Evolutionary conservation across 2,113 vertebrate species (phyloP).

Genomic region (Polypterus senegalus): DNA sequence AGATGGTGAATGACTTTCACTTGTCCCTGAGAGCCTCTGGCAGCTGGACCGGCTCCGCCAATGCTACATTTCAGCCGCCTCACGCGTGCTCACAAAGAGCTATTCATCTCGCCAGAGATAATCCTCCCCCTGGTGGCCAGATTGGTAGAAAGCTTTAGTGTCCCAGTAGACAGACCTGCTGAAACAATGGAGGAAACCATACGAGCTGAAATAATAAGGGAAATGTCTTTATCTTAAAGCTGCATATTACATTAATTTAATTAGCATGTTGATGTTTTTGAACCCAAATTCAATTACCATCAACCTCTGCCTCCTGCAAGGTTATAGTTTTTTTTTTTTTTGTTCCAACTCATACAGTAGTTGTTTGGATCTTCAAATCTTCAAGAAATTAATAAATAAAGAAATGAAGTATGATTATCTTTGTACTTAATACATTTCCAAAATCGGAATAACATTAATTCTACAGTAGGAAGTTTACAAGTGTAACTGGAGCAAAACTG

Average conservation of each 20-base stretch:
- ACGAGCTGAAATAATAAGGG: slow-evolving; percentile 18
- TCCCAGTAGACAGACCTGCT: slow-evolving; percentile 18
- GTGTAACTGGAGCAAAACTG: no score
- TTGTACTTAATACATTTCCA: no score
- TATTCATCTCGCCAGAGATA: slow-evolving; percentile 24
- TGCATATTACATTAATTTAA: slow-evolving; percentile 28
- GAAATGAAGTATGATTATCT: no score
- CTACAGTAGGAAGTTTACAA: no score
- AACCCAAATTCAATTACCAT: slow-evolving; percentile 26
- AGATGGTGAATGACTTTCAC: background rate
- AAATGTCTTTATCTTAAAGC: slow-evolving; percentile 27
- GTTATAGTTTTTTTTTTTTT: slow-evolving; percentile 4
- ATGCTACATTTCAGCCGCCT: slow-evolving; percentile 10
- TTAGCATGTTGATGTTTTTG: slow-evolving; percentile 26
- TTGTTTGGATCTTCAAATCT: no score
- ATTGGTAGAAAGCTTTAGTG: slow-evolving; percentile 14
- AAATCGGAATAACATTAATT: no score
- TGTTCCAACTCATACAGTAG: no score
- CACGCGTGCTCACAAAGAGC: slow-evolving; percentile 21
- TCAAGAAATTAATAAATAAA: no score
- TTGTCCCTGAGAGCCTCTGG: background rate
- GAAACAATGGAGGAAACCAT: slow-evolving; percentile 18
- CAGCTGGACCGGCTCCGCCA: background rate
- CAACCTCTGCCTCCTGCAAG: slow-evolving; percentile 8
- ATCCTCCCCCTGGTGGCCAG: slow-evolving; percentile 27